These are phyloP conservation scores for Macrosoma leucophasiata DNA, from an alignment of 2,888 invertebrate genomes.

Conservation along the genomic window DNA sequence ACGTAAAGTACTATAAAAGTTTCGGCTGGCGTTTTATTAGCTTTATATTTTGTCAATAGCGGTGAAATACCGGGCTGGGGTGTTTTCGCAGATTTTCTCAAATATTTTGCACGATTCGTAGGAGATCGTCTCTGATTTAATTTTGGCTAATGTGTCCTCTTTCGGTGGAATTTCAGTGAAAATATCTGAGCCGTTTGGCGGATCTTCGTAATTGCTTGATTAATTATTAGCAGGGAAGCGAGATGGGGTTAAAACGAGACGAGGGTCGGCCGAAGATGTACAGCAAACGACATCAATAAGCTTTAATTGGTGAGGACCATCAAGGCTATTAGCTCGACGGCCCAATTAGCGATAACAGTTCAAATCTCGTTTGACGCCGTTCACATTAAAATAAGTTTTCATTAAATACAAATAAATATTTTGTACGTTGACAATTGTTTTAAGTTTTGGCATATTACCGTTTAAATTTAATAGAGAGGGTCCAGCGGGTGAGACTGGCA, in stretches of 20 bases:
- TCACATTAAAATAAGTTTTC: slow-evolving; percentile 17
- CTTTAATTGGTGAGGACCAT: slow-evolving; percentile 66
- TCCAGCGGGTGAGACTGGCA: too few relatives aligned
- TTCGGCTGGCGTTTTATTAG: too few relatives aligned
- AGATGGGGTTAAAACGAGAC: slow-evolving; percentile 66
- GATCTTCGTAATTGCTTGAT: slow-evolving; percentile 67
- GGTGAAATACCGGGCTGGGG: too few relatives aligned
- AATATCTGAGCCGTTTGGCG: slow-evolving; percentile 40
- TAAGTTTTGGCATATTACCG: too few relatives aligned
- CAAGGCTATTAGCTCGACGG: slow-evolving; percentile 53
- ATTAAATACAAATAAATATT: slow-evolving; percentile 8
- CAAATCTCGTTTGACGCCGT: slow-evolving; percentile 27
- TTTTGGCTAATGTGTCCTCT: slow-evolving; percentile 27
- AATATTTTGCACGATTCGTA: too few relatives aligned
- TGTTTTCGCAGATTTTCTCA: too few relatives aligned
- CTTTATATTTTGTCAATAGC: too few relatives aligned
- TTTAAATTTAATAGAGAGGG: too few relatives aligned
- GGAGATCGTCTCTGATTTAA: slow-evolving; percentile 17
- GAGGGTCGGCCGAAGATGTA: slow-evolving; percentile 63
- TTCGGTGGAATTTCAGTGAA: slow-evolving; percentile 27
- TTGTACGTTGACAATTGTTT: too few relatives aligned
- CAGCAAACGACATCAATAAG: slow-evolving; percentile 66
- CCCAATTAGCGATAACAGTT: slow-evolving; percentile 62
- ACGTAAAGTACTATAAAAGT: too few relatives aligned
- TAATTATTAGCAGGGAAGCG: slow-evolving; percentile 64